phyloP scores from a whole-genome alignment of 2,113 vertebrate genomes.

The Dasyornis broadbenti region DNA sequence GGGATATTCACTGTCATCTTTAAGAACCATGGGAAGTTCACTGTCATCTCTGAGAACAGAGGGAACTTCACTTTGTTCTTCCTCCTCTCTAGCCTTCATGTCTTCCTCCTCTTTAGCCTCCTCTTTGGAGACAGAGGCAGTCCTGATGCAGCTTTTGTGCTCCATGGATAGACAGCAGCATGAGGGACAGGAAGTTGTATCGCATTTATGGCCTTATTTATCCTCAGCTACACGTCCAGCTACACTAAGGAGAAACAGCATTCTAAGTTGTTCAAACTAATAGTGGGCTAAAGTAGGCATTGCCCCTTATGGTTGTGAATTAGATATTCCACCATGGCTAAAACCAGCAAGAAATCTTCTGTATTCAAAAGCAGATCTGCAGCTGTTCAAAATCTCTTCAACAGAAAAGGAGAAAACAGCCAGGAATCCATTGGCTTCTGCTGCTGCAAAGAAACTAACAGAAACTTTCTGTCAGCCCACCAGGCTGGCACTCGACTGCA shows the following conservation, averaged over 20 bases:
- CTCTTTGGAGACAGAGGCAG: slow-evolving; percentile 91
- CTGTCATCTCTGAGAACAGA: slow-evolving; percentile 74
- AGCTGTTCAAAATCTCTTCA: not conserved
- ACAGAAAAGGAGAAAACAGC: not conserved
- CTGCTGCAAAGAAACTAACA: not conserved
- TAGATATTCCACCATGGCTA: not conserved
- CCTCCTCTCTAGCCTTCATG: slow-evolving; percentile 82
- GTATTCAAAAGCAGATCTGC: not conserved
- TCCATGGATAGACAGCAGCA: slow-evolving; percentile 54
- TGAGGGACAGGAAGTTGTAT: not conserved
- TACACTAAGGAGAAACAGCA: not conserved
- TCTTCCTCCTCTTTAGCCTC: slow-evolving; percentile 85
- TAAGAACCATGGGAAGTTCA: slow-evolving; percentile 79
- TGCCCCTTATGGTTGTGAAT: not conserved
- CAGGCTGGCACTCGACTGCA: not conserved
- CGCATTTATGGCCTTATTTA: not conserved
- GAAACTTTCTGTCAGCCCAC: not conserved
- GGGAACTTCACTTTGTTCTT: slow-evolving; percentile 64
- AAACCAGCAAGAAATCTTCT: not conserved
- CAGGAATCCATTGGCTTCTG: not conserved
- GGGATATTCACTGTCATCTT: not conserved
- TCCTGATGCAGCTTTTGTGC: slow-evolving; percentile 88
- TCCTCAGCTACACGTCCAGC: not conserved
- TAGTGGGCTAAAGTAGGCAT: not conserved
- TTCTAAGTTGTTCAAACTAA: not conserved